A percentile compares a stretch with the other conserved stretches of the same genome.
Conservation (phyloP, 1,140 invertebrate genomes). For the Coenobita brevimanus region DNA sequence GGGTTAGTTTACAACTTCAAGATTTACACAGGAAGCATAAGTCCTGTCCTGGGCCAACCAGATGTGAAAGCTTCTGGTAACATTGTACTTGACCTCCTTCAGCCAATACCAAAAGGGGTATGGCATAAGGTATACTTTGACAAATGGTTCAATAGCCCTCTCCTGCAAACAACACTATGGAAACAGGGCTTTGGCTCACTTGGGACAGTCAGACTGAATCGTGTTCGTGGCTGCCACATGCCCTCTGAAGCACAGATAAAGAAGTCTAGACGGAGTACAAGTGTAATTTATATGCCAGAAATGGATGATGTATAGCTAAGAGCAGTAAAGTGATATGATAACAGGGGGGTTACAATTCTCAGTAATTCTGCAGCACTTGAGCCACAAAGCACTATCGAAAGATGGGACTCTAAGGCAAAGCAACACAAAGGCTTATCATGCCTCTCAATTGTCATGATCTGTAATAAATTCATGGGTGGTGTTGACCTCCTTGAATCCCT, state of each 20-base stretch:
- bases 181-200: no score
- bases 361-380: slow-evolving; percentile 16
- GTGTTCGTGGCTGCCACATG: no score
- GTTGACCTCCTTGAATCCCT: no score
- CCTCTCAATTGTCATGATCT: slow-evolving; percentile 24
- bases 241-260: no score
- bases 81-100: slow-evolving; percentile 60
- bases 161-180: no score
- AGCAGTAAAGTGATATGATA: slow-evolving; percentile 36
- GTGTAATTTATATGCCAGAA: no score
- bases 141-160: no score
- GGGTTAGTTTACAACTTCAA: no score
- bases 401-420: slow-evolving; percentile 22
- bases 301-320: slow-evolving; percentile 35
- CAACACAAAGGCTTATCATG: slow-evolving; percentile 24
- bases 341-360: slow-evolving; percentile 38
- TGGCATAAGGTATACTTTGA: no score
- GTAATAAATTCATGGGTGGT: not conserved
- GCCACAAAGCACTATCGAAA: slow-evolving; percentile 21
- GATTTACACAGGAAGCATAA: slow-evolving; percentile 66
- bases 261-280: no score
- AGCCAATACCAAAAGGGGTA: no score
- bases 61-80: slow-evolving; percentile 67
- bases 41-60: slow-evolving; percentile 40
- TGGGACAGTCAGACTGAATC: no score